Evolutionary conservation across 2,113 vertebrate species (phyloP).

Genomic region (zebrafish (Danio rerio)): GRCz12tu NC_133190.1:14183501-14184000

Average conservation of each 20-base stretch:
- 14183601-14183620: background rate
- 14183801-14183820: slow-evolving; percentile 70
- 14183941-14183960: slow-evolving; percentile 1
- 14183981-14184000: slow-evolving; percentile 8
- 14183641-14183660: background rate
- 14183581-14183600: too few relatives aligned
- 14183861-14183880: slow-evolving; percentile 40
- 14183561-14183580: too few relatives aligned
- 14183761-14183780: slow-evolving; percentile 43
- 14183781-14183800: slow-evolving; percentile 63
- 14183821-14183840: slow-evolving; percentile 74
- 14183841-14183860: slow-evolving; percentile 56
- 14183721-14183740: slow-evolving; percentile 15
- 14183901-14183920: slow-evolving; percentile 41
- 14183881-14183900: slow-evolving; percentile 36
- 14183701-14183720: background rate
- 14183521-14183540: too few relatives aligned
- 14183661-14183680: background rate
- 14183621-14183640: background rate
- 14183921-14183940: slow-evolving; percentile 35
- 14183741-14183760: slow-evolving; percentile 12
- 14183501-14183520: too few relatives aligned
- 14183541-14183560: too few relatives aligned
- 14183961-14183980: slow-evolving; percentile 28
- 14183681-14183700: background rate